Base-by-base conservation (phyloP, 2,888 invertebrate genomes). In the Eupsilia transversa region DNA sequence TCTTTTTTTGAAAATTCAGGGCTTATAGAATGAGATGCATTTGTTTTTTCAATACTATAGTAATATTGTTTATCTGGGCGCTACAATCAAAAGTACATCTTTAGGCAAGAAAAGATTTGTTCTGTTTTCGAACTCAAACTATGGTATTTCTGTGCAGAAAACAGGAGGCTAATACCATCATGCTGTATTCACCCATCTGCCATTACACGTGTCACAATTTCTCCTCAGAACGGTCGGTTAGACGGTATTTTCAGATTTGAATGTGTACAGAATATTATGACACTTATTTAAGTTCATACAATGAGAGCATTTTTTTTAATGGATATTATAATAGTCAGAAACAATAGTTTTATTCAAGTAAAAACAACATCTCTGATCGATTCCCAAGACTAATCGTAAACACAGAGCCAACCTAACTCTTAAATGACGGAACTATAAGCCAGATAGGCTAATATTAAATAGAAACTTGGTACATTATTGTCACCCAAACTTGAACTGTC, bases 401-500 rank as follows among this genome's bases (percentile, higher is more conserved):
- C 20, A 33, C 23, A 38, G 5, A 46, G n/a, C 30, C 35, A n/a
- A 43, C 56, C 61, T 71, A 27, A 72, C 61, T 68, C 57, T 61
- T 60, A 76, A 79, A 79, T 59, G 52, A 64, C 63, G 43, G 17
- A 72, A 78, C 77, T 70, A 61, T 70, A 79, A 79, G 65, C 69
- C 56, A 67, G 30, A 57, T 52, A 57, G 49, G 60, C 69, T 74
- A 74, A 80, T 86, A 86, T 86, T 81, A 79, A 87, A 85, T 80
- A 80, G 61, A 80, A 87, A 87, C 87, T 87, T 87, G 49, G 72
- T 52, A 79, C 80, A 82, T 87, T 87, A 85, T 85, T 85, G 73
- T 82, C 83, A 63, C 72, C 75, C 75, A 77, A 87, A 86, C 80
- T 87, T 77, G 43, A 78, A 52, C 68, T 75, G 86, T 67, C 77